A percentile compares a stretch with the other conserved stretches of the same genome.
phyloP scores from a whole-genome alignment of 2,797 vertebrate genomes.

The Halcyon badia region DNA sequence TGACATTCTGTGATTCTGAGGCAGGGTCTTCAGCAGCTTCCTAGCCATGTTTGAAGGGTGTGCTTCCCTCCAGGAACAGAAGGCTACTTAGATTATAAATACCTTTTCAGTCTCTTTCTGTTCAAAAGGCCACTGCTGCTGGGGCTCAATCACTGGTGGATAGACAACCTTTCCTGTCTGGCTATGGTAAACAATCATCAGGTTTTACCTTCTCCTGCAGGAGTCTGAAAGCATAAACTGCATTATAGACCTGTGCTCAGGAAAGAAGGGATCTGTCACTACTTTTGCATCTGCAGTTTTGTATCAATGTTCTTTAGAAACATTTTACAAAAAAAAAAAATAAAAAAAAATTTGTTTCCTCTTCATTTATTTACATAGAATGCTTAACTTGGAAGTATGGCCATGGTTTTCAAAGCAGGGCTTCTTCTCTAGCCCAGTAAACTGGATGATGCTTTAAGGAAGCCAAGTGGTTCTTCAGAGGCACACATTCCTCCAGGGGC shows the following conservation, averaged over 20 bases:
- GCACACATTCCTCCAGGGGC: neutral
- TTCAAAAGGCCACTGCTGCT: conserved; percentile 64
- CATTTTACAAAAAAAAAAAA: neutral
- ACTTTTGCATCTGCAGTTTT: neutral
- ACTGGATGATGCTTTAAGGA: neutral
- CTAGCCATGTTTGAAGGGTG: neutral
- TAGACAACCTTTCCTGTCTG: conserved; percentile 66
- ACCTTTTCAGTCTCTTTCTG: conserved; percentile 44
- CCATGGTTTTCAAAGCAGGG: neutral
- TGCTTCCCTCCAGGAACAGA: conserved; percentile 56
- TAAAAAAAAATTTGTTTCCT: neutral
- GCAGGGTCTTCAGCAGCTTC: neutral
- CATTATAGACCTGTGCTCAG: neutral
- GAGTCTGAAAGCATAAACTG: conserved; percentile 27
- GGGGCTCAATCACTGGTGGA: conserved; percentile 71
- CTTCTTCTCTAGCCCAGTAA: neutral
- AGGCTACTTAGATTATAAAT: conserved; percentile 58
- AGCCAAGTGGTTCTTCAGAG: neutral
- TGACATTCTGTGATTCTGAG: neutral
- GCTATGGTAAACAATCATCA: conserved; percentile 60
- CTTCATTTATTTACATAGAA: neutral
- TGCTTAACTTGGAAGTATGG: neutral
- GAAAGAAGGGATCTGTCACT: neutral
- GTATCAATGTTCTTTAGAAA: neutral
- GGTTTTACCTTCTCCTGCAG: conserved; percentile 44